Evolutionary conservation across 2,888 invertebrate genomes (phyloP).

Genomic region (Lasioglossum vierecki): DNA sequence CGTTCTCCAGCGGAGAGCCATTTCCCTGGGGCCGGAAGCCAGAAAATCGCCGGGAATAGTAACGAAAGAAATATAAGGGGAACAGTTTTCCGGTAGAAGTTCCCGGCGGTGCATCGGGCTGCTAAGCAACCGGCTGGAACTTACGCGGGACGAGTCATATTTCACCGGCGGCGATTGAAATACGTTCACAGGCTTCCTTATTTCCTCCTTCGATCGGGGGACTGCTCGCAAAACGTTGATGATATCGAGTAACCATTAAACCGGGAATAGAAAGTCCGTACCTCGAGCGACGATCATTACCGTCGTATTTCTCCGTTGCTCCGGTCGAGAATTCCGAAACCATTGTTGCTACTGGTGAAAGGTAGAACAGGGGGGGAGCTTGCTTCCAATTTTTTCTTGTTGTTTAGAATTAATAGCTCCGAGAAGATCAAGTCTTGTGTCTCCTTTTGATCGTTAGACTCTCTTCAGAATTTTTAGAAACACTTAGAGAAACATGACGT

Average conservation of each 20-base stretch:
- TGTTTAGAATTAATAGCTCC: neutral
- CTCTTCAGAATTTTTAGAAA: neutral
- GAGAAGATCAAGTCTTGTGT: neutral
- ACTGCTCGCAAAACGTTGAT: slow-evolving; percentile 1
- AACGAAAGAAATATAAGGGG: slow-evolving; percentile 24
- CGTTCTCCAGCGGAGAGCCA: slow-evolving; percentile 15
- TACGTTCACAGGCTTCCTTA: slow-evolving; percentile 21
- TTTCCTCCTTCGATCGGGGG: slow-evolving; percentile 9
- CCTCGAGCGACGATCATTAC: slow-evolving; percentile 13
- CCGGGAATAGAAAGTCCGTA: slow-evolving; percentile 25
- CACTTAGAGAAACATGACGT: neutral
- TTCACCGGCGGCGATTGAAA: slow-evolving; percentile 19
- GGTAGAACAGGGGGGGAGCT: neutral
- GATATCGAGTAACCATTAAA: slow-evolving; percentile 14
- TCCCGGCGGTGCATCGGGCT: neutral
- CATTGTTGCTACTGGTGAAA: neutral
- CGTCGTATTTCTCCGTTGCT: neutral
- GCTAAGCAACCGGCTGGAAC: slow-evolving; percentile 11
- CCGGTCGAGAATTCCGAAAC: neutral
- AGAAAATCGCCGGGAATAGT: slow-evolving; percentile 25
- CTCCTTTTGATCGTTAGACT: neutral
- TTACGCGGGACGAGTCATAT: slow-evolving; percentile 23
- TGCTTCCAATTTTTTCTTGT: too few relatives aligned
- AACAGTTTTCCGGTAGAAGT: slow-evolving; percentile 37
- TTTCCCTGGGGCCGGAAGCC: slow-evolving; percentile 22